Evolutionary conservation across 2,113 vertebrate genomes (phyloP), one percentile per base, ranked within the genome.

Genomic region (Hippocampus abdominalis): DNA sequence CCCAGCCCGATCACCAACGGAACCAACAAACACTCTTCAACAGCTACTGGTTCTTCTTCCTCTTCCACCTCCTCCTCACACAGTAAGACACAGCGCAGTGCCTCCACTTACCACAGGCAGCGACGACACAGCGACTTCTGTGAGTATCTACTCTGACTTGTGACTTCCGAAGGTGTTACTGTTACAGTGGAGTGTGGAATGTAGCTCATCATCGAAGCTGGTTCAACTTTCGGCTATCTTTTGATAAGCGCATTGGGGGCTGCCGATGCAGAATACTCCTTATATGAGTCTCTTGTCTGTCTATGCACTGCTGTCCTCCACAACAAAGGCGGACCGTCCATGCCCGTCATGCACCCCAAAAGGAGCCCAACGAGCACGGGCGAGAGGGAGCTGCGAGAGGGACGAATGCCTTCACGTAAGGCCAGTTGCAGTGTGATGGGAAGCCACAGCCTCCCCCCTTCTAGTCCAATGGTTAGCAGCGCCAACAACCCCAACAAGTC

Each of bases 401-500:
- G 95, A 23, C 91, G 94, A 2, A 92, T 96, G 89, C 93, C 95
- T 0, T 83, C 94, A 0, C 92, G 94, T 56, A 96, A 96, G 88
- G 92, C 93, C 39, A 95, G 95, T 72, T 94, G 94, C 86, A 94
- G 94, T 0, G 90, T 94, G 0, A 93, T 91, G 29, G 92, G 94
- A 39, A 92, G 93, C 21, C 92, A 94, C 36, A 94, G 93, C 75
- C 89, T 95, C 64, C 95, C 95, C 5, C 95, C 95, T 0, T 94
- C 95, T 79, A 97, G 95, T 90, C 95, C 95, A 10, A 96, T 97
- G 95, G 95, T 96, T 85, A 96, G 95, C 93, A 95, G 94, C 1
- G 95, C 95, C 83, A 95, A 96, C 92, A 97, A 97, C 87, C 95
- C 95, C 74, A 97, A 97, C 90, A 96, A 97, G 83, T 92, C 95